Percentiles rank a stretch among this genome's conserved stretches.
Conservation (phyloP, 2,797 vertebrate genomes). For the Anabacerthia variegaticeps region DNA sequence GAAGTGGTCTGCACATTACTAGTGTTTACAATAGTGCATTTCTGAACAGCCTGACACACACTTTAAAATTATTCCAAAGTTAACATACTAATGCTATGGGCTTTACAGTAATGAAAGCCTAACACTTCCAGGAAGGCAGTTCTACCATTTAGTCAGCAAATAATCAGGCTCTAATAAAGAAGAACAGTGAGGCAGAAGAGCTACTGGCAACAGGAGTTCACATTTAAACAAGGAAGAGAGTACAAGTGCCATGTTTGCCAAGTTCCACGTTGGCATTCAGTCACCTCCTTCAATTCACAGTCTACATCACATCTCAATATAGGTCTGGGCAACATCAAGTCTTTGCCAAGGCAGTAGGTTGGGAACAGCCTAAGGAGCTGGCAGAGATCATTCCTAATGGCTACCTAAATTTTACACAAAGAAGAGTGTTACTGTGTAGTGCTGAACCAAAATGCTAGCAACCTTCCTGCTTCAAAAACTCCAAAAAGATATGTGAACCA, state of each 20-base stretch:
- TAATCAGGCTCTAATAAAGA: not conserved
- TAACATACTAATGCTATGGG: not conserved
- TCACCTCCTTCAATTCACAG: not conserved
- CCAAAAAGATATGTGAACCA: not conserved
- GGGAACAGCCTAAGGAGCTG: not conserved
- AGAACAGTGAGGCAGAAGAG: not conserved
- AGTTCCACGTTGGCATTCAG: not conserved
- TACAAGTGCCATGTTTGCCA: not conserved
- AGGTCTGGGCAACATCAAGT: not conserved
- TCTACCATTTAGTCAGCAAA: not conserved
- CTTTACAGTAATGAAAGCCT: not conserved
- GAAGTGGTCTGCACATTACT: not conserved
- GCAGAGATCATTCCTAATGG: not conserved
- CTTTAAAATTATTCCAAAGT: not conserved
- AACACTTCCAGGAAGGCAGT: not conserved
- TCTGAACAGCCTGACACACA: not conserved
- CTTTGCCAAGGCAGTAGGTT: not conserved
- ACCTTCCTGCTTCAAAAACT: not conserved
- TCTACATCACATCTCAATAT: not conserved
- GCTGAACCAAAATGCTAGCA: not conserved
- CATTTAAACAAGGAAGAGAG: not conserved
- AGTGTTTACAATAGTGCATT: not conserved
- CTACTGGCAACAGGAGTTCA: not conserved
- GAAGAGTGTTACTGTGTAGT: not conserved
- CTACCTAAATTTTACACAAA: not conserved